These are phyloP conservation scores for Taenaris catops DNA, from an alignment of 2,888 invertebrate genomes.

Conservation along the genomic window DNA sequence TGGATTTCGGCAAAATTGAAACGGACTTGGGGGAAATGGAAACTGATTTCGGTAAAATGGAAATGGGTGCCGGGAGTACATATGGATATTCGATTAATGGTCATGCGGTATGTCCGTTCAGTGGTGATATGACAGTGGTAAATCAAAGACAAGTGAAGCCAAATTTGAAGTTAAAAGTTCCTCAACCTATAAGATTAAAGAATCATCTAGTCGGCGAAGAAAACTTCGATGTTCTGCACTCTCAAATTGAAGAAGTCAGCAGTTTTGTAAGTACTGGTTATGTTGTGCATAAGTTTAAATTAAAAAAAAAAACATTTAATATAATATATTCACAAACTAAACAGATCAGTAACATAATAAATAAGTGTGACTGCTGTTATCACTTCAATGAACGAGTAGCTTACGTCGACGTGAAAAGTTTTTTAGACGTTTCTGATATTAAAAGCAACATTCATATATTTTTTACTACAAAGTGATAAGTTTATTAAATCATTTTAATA, in stretches of 20 bases:
- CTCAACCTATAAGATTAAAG: conserved; percentile 55
- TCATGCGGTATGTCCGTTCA: conserved; percentile 45
- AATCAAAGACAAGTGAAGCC: conserved; percentile 43
- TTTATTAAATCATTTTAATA: no score
- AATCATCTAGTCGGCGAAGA: conserved; percentile 48
- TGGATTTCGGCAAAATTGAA: conserved; percentile 19
- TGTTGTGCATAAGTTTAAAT: neutral
- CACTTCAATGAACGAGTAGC: neutral
- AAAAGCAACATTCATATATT: no score
- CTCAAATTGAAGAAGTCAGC: conserved; percentile 45
- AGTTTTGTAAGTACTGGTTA: conserved; percentile 55
- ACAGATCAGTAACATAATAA: no score
- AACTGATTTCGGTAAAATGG: conserved; percentile 18
- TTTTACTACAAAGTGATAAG: no score
- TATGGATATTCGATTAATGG: conserved; percentile 37
- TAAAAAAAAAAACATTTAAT: neutral
- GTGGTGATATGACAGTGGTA: conserved; percentile 41
- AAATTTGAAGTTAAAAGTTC: conserved; percentile 55
- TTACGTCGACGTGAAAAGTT: no score
- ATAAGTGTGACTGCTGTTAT: no score
- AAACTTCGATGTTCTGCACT: conserved; percentile 53
- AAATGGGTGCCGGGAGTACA: conserved; percentile 7
- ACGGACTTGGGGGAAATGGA: conserved; percentile 12
- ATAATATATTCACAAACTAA: no score
- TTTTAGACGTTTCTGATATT: no score